Evolutionary conservation across 2,797 vertebrate species (phyloP).

Genomic region (Huso huso): DNA sequence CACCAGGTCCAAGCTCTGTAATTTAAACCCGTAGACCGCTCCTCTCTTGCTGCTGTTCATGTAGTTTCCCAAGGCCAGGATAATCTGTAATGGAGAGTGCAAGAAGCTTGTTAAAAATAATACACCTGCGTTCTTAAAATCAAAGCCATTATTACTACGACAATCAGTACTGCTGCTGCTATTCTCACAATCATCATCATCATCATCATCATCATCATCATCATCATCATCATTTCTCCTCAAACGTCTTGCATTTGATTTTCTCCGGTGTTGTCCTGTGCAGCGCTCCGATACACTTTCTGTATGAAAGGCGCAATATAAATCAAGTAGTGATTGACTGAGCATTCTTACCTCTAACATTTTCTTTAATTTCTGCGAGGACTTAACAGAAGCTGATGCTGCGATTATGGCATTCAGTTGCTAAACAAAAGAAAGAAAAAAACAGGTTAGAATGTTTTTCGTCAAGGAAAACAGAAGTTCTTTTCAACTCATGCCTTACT

Average conservation of each 20-base stretch:
- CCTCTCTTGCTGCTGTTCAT: conserved; percentile 98
- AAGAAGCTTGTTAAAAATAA: neutral
- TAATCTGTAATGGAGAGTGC: conserved; percentile 63
- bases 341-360: conserved; percentile 74
- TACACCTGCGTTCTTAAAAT: too few relatives aligned
- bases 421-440: conserved; percentile 35
- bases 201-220: too few relatives aligned
- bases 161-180: neutral
- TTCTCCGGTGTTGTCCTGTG: too few relatives aligned
- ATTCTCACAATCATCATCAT: too few relatives aligned
- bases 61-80: conserved; percentile 91
- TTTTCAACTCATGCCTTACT: too few relatives aligned
- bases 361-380: conserved; percentile 84
- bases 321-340: too few relatives aligned
- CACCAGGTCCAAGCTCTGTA: conserved; percentile 91
- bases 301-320: too few relatives aligned
- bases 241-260: too few relatives aligned
- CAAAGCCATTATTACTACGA: too few relatives aligned
- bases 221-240: too few relatives aligned
- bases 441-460: neutral
- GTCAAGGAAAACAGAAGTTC: neutral
- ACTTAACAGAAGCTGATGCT: conserved; percentile 86
- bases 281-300: too few relatives aligned
- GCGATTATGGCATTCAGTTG: conserved; percentile 90
- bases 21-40: conserved; percentile 90